These are phyloP conservation scores for Lasioglossum leucozonium DNA, from an alignment of 2,888 invertebrate genomes.

Conservation along the genomic window DNA sequence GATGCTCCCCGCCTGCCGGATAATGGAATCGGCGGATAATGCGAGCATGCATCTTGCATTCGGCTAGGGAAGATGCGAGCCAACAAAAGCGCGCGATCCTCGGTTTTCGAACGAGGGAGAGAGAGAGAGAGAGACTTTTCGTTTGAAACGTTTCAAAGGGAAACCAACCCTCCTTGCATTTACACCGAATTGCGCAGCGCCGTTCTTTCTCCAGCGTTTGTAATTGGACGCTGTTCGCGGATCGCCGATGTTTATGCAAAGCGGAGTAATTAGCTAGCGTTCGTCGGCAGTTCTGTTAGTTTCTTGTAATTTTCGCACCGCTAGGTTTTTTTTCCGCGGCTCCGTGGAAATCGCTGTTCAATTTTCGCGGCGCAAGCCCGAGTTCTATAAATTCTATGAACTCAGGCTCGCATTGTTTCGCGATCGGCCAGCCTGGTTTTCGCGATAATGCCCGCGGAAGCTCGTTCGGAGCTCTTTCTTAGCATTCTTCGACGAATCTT, in stretches of 20 bases:
- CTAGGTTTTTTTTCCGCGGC: not conserved
- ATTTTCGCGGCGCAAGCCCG: not conserved
- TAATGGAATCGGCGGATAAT: slow-evolving; percentile 1
- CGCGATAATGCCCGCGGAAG: not conserved
- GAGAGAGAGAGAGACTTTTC: not conserved
- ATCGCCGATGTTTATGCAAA: not conserved
- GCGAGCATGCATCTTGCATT: not conserved
- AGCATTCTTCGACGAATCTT: not conserved
- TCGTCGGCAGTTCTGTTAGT: not conserved
- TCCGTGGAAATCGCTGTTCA: not conserved
- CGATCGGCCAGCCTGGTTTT: not conserved
- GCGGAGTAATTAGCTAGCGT: not conserved
- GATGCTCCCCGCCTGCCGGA: not conserved
- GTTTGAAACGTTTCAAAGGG: not conserved
- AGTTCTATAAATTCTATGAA: not conserved
- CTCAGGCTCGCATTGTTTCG: not conserved
- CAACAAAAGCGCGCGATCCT: not conserved
- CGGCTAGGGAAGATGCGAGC: not conserved
- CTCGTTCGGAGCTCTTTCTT: not conserved
- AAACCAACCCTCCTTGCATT: not conserved
- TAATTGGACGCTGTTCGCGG: not conserved
- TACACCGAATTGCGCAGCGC: not conserved
- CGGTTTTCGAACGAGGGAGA: not conserved
- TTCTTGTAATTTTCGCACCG: not conserved
- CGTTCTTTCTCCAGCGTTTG: not conserved